Base-by-base conservation (phyloP, 2,797 vertebrate species). In the Bradypodion pumilum region DNA sequence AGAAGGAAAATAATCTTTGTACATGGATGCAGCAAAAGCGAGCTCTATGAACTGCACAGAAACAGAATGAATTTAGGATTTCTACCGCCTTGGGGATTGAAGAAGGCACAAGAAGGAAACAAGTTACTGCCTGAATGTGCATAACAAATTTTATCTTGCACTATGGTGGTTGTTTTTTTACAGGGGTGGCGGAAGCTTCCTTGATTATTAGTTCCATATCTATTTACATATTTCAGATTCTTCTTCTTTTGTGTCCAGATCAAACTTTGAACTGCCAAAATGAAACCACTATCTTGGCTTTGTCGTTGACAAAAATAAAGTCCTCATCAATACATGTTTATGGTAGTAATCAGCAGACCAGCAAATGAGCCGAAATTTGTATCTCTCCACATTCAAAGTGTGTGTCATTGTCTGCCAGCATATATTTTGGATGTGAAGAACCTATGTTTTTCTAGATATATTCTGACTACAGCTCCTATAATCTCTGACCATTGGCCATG, bases 1-100 rank as follows among this genome's bases (percentile, higher is more conserved):
- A 4, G 65, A 69, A 88, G 65, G 35, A 44, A 83, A 83, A 85
- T n/a, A 46, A 89, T 59, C 0, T 2, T 66, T 74, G 46, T 32
- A 42, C 70, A 0, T 7, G 62, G 60, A 69, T 15, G 83, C 65
- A 63, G 81, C n/a, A 42, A 77, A 69, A 25, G 56, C 15, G 27
- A 84, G 66, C 49, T 74, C 32, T 60, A 3, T 44, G 7, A 23
- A 10, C 21, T 0, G 0, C 0, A 1, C 59, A 56, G 59, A 73
- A 74, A 79, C 63, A 12, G 16, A 84, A 66, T 76, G 78, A 29
- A 52, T 49, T 75, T 74, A 25, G 23, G 62, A 42, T 69, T 56
- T 44, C 52, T 69, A 52, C 52, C 79, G 40, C 35, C 42, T 80
- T 16, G 8, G 5, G n/a, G 15, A 32, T 13, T 46, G 16, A 56